Base-by-base conservation (phyloP, 2,113 vertebrate species). In the Caloenas nicobarica region DNA sequence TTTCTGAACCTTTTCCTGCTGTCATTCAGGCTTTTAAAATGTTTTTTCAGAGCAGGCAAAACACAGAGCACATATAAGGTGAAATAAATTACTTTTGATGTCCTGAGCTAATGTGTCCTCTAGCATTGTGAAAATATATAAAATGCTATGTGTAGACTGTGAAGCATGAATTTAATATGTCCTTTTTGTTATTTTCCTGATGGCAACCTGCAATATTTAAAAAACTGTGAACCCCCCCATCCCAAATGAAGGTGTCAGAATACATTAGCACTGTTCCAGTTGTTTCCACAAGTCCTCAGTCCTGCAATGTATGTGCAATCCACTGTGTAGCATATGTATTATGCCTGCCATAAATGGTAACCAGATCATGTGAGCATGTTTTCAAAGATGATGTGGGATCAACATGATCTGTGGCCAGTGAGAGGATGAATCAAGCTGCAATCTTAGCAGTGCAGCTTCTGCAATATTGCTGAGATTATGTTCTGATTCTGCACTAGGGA, bases 81-180 rank as follows among this genome's bases (percentile, higher is more conserved):
- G 48, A 89, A 93, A 79, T 54, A 91, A 89, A 94, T 89, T 92
- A 22, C 31, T 93, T 93, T 69, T 91, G 82, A 88, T 90, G 46
- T 91, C 68, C 38, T 80, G 64, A 86, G 68, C 42, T 90, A 74
- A 77, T 64, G 33, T 68, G 42, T 93, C 68, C 51, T 94, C 79
- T 62, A 78, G 53, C 60, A 13, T 29, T 46, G 31, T 64, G 36
- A 34, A 66, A 84, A 69, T n/a, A 70, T n/a, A 50, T 29, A 38
- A 87, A 92, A 80, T 54, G 6, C 16, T 88, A 57, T 56, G 22
- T 29, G 5, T 79, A 87, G 66, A 80, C 40, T 88, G 46, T 91
- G 78, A 93, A 93, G 46, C 78, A 88, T 82, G 40, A 89, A 88
- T 95, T 76, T 89, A 76, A 77, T 72, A 84, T 40, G 74, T 88